These are phyloP conservation scores for Eulemur coronatus DNA, from an alignment of 2,797 vertebrate species.

Conservation along the genomic window DNA sequence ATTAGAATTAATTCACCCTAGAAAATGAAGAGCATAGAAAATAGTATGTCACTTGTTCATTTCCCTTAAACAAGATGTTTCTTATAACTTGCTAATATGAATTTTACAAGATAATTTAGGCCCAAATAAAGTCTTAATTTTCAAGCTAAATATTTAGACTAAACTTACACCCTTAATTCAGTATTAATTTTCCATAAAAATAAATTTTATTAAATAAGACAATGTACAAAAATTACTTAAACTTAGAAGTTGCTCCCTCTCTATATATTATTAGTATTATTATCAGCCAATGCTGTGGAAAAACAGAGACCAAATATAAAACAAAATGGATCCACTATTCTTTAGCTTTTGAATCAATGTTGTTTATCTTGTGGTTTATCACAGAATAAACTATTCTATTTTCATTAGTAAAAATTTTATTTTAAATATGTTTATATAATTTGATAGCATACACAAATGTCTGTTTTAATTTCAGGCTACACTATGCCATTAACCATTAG, in stretches of 20 bases:
- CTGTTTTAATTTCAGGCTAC: not conserved
- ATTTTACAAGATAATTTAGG: slow-evolving; percentile 12
- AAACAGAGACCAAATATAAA: not conserved
- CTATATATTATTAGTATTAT: not conserved
- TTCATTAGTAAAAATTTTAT: not conserved
- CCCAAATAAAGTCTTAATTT: not conserved
- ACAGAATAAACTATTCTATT: not conserved
- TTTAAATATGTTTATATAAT: not conserved
- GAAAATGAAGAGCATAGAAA: slow-evolving; percentile 44
- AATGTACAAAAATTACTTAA: not conserved
- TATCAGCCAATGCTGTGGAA: not conserved
- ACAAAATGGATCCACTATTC: not conserved
- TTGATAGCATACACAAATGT: not conserved
- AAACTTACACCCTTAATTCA: not conserved
- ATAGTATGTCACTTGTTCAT: slow-evolving; percentile 26
- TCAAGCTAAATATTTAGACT: slow-evolving; percentile 36
- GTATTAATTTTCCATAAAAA: not conserved
- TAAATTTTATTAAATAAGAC: not conserved
- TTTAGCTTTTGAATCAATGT: not conserved
- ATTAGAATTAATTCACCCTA: slow-evolving; percentile 53
- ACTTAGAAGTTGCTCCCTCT: not conserved
- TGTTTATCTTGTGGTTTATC: not conserved
- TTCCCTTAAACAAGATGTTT: slow-evolving; percentile 17
- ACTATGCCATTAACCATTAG: not conserved
- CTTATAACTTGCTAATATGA: not conserved